phyloP scores from a whole-genome alignment of 2,113 vertebrate genomes.

The Rhodinocichla rosea region DNA sequence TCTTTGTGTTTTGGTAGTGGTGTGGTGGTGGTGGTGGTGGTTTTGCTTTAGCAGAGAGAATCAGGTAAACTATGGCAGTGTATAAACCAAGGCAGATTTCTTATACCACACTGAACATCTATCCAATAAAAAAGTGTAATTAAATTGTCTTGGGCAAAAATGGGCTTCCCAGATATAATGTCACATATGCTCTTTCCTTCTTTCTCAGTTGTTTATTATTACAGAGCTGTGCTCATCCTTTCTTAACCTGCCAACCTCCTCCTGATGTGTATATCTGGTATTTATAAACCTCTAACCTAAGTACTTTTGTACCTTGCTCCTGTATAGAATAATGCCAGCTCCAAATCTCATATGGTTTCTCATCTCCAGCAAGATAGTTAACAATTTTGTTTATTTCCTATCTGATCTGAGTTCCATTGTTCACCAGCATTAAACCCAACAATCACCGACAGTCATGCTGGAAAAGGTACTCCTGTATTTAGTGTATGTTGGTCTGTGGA shows the following conservation, averaged over 20 bases:
- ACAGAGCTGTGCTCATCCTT: not conserved
- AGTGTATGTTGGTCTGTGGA: not conserved
- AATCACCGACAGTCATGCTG: not conserved
- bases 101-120: not conserved
- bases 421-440: not conserved
- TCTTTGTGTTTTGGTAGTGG: not conserved
- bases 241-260: not conserved
- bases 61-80: not conserved
- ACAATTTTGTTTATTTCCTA: slow-evolving; percentile 3
- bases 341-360: not conserved
- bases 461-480: not conserved
- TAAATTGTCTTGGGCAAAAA: not conserved
- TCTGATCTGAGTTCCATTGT: not conserved
- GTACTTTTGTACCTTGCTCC: not conserved
- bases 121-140: not conserved
- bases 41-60: not conserved
- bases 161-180: not conserved
- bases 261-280: not conserved
- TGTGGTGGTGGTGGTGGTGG: not conserved
- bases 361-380: not conserved
- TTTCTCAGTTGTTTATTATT: not conserved
- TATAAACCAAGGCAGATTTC: not conserved
- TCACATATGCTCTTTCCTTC: not conserved
- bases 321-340: not conserved
- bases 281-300: not conserved